These are phyloP conservation scores for Nothura maculosa DNA, from an alignment of 2,797 vertebrate species.

Conservation along the genomic window DNA sequence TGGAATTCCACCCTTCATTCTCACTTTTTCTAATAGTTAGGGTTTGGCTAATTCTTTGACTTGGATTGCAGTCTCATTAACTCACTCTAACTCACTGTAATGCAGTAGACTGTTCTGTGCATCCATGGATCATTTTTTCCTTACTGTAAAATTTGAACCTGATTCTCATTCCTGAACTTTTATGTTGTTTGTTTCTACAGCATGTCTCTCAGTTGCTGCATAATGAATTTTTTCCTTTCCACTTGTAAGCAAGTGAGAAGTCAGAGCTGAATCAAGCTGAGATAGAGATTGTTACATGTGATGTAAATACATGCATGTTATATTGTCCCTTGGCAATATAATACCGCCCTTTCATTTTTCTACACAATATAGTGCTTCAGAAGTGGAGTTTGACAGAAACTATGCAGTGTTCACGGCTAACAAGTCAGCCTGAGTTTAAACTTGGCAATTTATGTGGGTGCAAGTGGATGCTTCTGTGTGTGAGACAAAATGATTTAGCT, in stretches of 20 bases:
- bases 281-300: not conserved
- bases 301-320: not conserved
- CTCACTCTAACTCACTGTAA: not conserved
- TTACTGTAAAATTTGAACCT: not conserved
- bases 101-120: not conserved
- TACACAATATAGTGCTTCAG: not conserved
- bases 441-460: not conserved
- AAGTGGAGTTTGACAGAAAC: not conserved
- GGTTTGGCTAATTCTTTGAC: not conserved
- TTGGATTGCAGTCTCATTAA: not conserved
- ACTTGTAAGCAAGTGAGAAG: not conserved
- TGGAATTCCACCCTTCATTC: not conserved
- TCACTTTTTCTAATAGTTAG: not conserved
- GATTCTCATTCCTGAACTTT: not conserved
- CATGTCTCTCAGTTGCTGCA: not conserved
- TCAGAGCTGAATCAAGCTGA: not conserved
- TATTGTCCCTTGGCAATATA: slow-evolving; percentile 28
- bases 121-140: not conserved
- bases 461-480: not conserved
- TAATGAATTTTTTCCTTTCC: slow-evolving; percentile 2
- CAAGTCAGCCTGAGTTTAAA: slow-evolving; percentile 1
- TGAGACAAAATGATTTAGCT: not conserved
- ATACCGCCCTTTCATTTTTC: slow-evolving; percentile 11
- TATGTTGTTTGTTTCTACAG: not conserved
- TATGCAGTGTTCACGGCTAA: not conserved